Base-by-base conservation (phyloP, 2,888 invertebrate genomes). In the Spialia ferax region DNA sequence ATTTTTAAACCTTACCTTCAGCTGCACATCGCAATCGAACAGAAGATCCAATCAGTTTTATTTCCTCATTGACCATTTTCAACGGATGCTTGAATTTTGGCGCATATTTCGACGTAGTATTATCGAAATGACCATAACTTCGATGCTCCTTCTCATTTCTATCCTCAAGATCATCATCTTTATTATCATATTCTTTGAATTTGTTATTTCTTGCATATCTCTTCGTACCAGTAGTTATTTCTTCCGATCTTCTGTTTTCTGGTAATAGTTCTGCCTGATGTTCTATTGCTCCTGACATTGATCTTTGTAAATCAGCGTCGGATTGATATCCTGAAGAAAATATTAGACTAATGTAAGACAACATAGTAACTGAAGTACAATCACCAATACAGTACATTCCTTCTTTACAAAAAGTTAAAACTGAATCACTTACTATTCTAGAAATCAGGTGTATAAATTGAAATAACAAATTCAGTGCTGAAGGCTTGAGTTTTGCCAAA, bases 1-100 rank as follows among this genome's bases (percentile, higher is more conserved):
- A n/a, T n/a, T n/a, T n/a, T n/a, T n/a, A n/a, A n/a, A n/a, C n/a
- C 38, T 63, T 13, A 91, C 95, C 95, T 82, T 94, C 94, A 64
- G 96, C 96, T 68, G 95, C 95, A 83, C 98, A 98, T 79, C 94
- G 95, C 0, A 98, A 88, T 74, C 95, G 94, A 3, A 97, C 93
- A 81, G 95, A 96, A 74, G 96, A 97, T 1, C 97, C 98, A 23
- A 97, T 97, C 0, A 97, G 97, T 80, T 96, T 97, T 68, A 96
- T 93, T 62, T 93, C 92, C 80, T 88, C 87, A 1, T 78, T 77
- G 61, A 79, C 88, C 82, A 94, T 81, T 79, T 85, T 91, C 13
- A 79, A 79, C 1, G 83, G 86, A 82, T 89, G 91, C 75, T 87
- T 94, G 74, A 88, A 91, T 75, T 80, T 87, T 10, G 91, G 93